phyloP scores from a whole-genome alignment of 2,797 vertebrate species.

The Heliangelus exortis region DNA sequence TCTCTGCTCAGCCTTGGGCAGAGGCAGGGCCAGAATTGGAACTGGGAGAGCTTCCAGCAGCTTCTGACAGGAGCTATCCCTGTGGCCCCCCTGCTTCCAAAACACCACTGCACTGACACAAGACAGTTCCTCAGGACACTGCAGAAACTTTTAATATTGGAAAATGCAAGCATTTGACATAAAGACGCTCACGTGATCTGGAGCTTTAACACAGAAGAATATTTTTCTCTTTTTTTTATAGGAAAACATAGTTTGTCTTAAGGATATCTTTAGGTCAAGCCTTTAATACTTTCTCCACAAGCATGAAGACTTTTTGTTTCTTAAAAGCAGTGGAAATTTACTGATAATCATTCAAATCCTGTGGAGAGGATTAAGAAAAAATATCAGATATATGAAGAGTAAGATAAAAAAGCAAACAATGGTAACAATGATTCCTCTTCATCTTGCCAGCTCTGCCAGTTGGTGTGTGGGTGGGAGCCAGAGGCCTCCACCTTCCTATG shows the following conservation, averaged over 20 bases:
- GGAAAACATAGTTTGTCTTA: accelerated
- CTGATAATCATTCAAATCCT: not conserved
- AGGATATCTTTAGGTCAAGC: not conserved
- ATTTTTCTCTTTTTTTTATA: not conserved
- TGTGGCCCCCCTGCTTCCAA: too few relatives aligned
- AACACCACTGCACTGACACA: too few relatives aligned
- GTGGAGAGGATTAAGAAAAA: not conserved
- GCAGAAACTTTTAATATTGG: not conserved
- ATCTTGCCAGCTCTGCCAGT: not conserved
- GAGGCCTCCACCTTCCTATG: not conserved
- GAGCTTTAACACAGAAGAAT: not conserved
- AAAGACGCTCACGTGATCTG: not conserved
- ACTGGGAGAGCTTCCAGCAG: too few relatives aligned
- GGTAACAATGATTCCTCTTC: not conserved
- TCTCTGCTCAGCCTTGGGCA: too few relatives aligned
- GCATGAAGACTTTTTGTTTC: not conserved
- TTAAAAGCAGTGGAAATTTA: not conserved
- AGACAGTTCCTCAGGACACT: not conserved
- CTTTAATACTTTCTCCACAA: not conserved
- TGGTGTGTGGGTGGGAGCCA: not conserved
- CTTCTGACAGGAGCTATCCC: too few relatives aligned
- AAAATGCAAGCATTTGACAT: not conserved
- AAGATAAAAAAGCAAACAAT: not conserved
- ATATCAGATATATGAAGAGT: not conserved
- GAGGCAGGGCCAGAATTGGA: too few relatives aligned